Evolutionary conservation across 2,888 invertebrate species (phyloP).

Genomic region (Hydropsyche betteni): DNA sequence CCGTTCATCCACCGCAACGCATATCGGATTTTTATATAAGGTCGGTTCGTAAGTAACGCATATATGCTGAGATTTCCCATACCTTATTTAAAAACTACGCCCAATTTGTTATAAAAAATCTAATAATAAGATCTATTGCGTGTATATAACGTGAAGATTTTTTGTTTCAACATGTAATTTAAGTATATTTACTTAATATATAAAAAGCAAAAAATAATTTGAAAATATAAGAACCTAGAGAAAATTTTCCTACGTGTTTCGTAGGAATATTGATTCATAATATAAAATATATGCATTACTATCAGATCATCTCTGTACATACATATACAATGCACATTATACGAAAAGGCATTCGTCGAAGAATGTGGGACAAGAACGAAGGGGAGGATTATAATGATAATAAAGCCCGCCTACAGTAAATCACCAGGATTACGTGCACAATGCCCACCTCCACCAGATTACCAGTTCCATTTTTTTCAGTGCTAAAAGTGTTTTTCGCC

Average conservation of each 20-base stretch:
- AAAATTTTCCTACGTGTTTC: no score
- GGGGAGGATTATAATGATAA: slow-evolving; percentile 41
- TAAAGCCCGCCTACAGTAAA: slow-evolving; percentile 40
- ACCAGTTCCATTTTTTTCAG: slow-evolving; percentile 8
- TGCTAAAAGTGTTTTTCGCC: slow-evolving; percentile 30
- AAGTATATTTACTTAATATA: no score
- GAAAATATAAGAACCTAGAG: no score
- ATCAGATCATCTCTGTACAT: not conserved
- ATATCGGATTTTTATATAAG: not conserved
- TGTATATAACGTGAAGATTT: no score
- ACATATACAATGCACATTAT: no score
- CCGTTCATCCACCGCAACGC: slow-evolving; percentile 14
- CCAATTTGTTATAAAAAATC: no score
- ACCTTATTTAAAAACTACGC: no score
- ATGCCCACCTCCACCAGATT: slow-evolving; percentile 30
- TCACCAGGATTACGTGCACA: slow-evolving; percentile 34
- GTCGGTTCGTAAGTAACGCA: slow-evolving; percentile 2
- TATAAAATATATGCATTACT: not conserved
- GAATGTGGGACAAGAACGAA: slow-evolving; percentile 35
- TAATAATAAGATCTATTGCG: no score
- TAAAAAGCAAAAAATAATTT: no score
- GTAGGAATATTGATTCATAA: no score
- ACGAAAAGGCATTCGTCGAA: not conserved
- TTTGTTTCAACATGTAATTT: no score
- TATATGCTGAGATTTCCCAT: not conserved